Evolutionary conservation across 2,888 invertebrate species (phyloP), one percentile per base, ranked within the genome.

Genomic region (Pandemis cinnamomeana): DNA sequence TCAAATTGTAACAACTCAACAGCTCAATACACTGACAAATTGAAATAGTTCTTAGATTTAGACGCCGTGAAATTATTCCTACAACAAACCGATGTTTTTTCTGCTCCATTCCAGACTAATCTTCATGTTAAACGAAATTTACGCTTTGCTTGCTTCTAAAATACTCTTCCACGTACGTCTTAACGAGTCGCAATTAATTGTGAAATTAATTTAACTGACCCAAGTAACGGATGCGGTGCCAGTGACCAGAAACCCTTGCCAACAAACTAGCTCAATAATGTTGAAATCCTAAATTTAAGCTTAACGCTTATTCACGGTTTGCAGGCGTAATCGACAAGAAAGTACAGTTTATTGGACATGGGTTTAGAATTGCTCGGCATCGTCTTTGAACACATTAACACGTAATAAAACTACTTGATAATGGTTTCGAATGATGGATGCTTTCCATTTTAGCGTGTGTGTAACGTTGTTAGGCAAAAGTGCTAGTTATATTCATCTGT

Each of bases 131-230:
- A 20, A 8, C 4, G 13, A 53, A 53, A 20, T 55, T 55, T 8
- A 55, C 55, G 8, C 7, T n/a, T 67, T 55, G 7, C 27, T 15
- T 46, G 27, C 13, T 60, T 55, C n/a, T 44, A 53, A 20, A n/a
- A 46, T 48, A 46, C 44, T 2, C 42, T 42, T 51, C 51, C 51
- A 67, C 20, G 7, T n/a, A 5, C 6, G 27, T 46, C 15, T 20
- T 62, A 64, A 64, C 46, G 44, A 60, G 60, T 0, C 51, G 46
- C 27, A 70, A 68, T 72, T 69, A 68, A 58, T 58, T 58, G 41
- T 72, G 42, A 66, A 69, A 69, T 58, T 46, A 68, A 68, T 73
- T 69, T 60, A 69, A 73, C 58, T 64, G 46, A 58, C 42, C 15
- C 60, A 4, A 15, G 42, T 44, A 53, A 44, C 67, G 36, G 27